These are phyloP conservation scores for Neoitamus cyanurus DNA, from an alignment of 2,888 invertebrate genomes.

Conservation along the genomic window DNA sequence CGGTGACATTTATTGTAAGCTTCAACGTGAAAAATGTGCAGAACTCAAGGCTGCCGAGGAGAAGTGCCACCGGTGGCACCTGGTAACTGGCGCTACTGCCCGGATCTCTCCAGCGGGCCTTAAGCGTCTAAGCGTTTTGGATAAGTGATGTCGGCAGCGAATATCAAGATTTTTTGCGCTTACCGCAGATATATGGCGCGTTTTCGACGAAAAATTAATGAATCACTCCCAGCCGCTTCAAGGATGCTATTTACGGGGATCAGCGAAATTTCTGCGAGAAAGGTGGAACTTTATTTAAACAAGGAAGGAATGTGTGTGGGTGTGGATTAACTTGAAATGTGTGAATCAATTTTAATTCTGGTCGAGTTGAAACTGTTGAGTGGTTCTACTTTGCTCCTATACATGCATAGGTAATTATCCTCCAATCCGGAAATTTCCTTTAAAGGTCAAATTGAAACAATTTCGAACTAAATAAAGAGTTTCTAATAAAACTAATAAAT, in stretches of 20 bases:
- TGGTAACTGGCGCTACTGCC: slow-evolving; percentile 4
- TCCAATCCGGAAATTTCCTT: too few species aligned
- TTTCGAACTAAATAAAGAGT: too few species aligned
- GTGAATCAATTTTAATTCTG: too few species aligned
- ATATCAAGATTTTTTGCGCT: slow-evolving; percentile 11
- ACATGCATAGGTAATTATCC: too few species aligned
- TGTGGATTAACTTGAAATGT: too few species aligned
- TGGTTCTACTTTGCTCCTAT: too few species aligned
- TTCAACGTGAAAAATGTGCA: slow-evolving; percentile 50
- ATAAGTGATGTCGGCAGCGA: slow-evolving; percentile 11
- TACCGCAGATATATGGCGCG: background rate
- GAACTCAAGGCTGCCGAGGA: slow-evolving; percentile 9
- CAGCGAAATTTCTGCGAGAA: background rate
- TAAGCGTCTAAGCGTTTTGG: background rate
- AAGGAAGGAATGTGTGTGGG: background rate
- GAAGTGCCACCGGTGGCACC: slow-evolving; percentile 35
- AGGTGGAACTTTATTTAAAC: background rate
- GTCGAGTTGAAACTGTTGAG: too few species aligned
- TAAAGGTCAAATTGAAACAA: too few species aligned
- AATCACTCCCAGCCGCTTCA: background rate
- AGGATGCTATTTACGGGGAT: background rate
- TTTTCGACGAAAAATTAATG: slow-evolving; percentile 1
- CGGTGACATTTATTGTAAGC: slow-evolving; percentile 54
- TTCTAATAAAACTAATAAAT: too few species aligned
- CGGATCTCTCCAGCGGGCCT: background rate